Evolutionary conservation across 2,888 invertebrate species (phyloP).

Genomic region (Cerastis rubricosa): DNA sequence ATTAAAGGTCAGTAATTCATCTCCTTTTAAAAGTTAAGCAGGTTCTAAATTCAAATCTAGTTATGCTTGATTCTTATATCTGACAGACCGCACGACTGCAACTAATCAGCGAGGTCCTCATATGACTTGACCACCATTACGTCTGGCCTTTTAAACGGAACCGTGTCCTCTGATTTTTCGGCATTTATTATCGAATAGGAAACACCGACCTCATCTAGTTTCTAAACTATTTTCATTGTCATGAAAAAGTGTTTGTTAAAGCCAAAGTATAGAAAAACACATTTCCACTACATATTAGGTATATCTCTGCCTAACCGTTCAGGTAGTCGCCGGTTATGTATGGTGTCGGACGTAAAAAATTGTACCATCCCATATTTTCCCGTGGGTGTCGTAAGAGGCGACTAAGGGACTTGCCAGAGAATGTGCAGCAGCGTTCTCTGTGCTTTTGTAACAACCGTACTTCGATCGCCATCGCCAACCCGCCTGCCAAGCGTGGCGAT

Average conservation of each 20-base stretch:
- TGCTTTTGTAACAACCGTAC: too few species aligned
- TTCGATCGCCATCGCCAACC: too few species aligned
- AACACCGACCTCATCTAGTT: neutral
- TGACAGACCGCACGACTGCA: neutral
- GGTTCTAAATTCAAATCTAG: slow-evolving; percentile 22
- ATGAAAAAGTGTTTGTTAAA: neutral
- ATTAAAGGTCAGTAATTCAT: slow-evolving; percentile 47
- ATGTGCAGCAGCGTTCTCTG: too few species aligned
- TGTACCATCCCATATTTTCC: too few species aligned
- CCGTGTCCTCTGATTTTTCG: neutral
- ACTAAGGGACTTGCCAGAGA: too few species aligned
- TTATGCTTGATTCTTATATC: neutral
- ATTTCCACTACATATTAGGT: neutral
- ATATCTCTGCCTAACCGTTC: neutral
- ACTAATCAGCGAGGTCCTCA: neutral
- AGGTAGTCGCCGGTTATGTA: too few species aligned
- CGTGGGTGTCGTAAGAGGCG: too few species aligned
- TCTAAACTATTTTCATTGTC: neutral
- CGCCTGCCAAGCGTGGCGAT: too few species aligned
- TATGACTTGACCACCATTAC: too few species aligned
- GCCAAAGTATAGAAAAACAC: neutral
- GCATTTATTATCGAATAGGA: neutral
- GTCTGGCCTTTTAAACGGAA: neutral
- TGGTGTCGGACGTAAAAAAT: too few species aligned
- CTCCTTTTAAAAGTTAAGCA: slow-evolving; percentile 24